Evolutionary conservation across 2,888 invertebrate species (phyloP).

Genomic region (Microctonus brassicae): DNA sequence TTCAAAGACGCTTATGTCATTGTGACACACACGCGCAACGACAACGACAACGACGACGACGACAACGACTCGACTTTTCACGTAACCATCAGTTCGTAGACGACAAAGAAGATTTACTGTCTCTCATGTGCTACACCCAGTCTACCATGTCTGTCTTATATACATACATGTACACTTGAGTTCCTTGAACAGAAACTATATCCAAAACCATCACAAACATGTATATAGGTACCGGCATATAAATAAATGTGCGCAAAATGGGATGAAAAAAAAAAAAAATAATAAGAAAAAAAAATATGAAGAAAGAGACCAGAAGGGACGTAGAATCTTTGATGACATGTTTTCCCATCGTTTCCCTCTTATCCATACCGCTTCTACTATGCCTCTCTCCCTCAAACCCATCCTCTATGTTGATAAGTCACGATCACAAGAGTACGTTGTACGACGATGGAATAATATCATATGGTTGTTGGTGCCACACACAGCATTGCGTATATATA

Average conservation of each 20-base stretch:
- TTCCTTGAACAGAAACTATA: not conserved
- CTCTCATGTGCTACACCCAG: not conserved
- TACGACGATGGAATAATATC: conserved; percentile 48
- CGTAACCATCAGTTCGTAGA: not conserved
- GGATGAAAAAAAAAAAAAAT: too few species aligned
- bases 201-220: not conserved
- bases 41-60: too few species aligned
- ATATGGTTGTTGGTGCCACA: conserved; percentile 34
- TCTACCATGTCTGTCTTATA: not conserved
- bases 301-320: conserved; percentile 7
- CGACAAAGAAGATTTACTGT: not conserved
- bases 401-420: conserved; percentile 39
- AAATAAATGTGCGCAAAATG: not conserved
- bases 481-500: conserved; percentile 36
- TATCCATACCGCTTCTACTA: conserved; percentile 4
- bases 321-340: conserved; percentile 22
- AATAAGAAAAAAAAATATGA: not conserved
- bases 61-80: not conserved
- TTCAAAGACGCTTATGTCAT: conserved; percentile 11
- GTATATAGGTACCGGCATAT: not conserved
- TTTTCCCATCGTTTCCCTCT: conserved; percentile 42
- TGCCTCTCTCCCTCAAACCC: not conserved
- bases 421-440: conserved; percentile 39
- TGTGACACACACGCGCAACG: not conserved
- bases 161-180: too few species aligned